Conservation (phyloP, 2,888 invertebrate species). For the Eilema sororculum region DNA sequence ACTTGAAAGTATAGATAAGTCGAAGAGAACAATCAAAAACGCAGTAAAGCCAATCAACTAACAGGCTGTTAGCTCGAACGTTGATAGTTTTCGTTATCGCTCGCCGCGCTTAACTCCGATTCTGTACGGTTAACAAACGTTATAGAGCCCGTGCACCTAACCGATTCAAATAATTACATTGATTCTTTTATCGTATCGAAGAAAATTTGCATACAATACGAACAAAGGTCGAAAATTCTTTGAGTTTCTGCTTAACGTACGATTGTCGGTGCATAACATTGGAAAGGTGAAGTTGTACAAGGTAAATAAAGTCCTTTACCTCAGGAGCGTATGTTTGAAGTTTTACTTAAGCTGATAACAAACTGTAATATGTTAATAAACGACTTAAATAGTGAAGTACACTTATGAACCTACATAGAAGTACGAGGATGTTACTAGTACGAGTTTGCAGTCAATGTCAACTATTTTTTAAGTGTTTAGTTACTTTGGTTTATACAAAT, state of each 20-base stretch:
- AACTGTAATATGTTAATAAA: background rate
- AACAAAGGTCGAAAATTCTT: constrained; percentile 33
- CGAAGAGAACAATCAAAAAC: constrained; percentile 34
- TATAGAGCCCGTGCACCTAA: constrained; percentile 36
- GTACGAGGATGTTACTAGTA: background rate
- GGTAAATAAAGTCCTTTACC: background rate
- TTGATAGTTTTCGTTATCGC: constrained; percentile 69
- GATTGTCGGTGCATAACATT: constrained; percentile 17
- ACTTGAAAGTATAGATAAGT: constrained; percentile 33
- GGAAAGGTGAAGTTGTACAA: constrained; percentile 10
- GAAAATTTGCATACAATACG: constrained; percentile 59
- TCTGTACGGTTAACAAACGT: constrained; percentile 57
- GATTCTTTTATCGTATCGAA: constrained; percentile 39
- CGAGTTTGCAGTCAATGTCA: background rate
- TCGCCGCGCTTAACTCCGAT: constrained; percentile 63
- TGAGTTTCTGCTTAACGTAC: constrained; percentile 20
- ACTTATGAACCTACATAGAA: background rate
- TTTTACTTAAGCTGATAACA: background rate
- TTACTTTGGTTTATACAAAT: no score
- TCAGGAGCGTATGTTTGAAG: background rate
- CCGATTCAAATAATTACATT: constrained; percentile 56
- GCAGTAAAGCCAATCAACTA: constrained; percentile 37
- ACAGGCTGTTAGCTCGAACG: constrained; percentile 38
- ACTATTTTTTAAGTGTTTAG: background rate
- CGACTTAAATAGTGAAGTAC: background rate